Percentiles rank a stretch among this genome's conserved stretches.
Evolutionary conservation across 35 echinoderm and acorn worm species (phyloP).

Genomic region (Ptychodera flava): DNA sequence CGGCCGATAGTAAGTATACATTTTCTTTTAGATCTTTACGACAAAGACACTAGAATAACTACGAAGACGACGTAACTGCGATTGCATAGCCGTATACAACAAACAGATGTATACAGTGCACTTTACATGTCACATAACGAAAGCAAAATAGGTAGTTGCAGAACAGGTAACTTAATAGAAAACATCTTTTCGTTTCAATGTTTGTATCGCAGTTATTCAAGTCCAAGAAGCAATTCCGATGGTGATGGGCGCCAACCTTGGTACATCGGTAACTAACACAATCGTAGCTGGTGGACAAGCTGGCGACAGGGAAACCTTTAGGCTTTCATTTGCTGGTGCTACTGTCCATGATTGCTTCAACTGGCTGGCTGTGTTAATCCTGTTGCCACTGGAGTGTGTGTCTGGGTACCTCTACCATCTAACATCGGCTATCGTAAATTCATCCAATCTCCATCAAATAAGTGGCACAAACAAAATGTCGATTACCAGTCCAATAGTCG

Average conservation of each 20-base stretch:
- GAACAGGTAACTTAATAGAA: too few species aligned
- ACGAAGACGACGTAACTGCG: too few species aligned
- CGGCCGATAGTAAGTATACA: conserved; percentile 12
- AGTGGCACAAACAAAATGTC: too few species aligned
- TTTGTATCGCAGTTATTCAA: conserved; percentile 41
- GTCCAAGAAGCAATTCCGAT: conserved; percentile 85
- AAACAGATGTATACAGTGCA: too few species aligned
- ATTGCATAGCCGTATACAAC: too few species aligned
- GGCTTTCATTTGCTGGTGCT: conserved; percentile 84
- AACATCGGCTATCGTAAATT: conserved; percentile 12
- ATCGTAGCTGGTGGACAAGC: conserved; percentile 72
- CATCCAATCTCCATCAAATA: conserved; percentile 47
- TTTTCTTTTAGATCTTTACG: too few species aligned
- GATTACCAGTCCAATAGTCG: too few species aligned
- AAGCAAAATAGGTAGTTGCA: too few species aligned
- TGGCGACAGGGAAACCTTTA: conserved; percentile 62
- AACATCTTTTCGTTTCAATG: not conserved
- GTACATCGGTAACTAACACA: conserved; percentile 95
- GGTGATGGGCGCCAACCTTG: conserved; percentile 97
- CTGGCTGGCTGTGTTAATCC: too few species aligned
- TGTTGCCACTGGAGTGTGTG: conserved; percentile 52
- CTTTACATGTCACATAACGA: too few species aligned
- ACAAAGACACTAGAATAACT: too few species aligned
- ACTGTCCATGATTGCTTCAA: conserved; percentile 97
- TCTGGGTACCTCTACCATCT: conserved; percentile 51